Evolutionary conservation across 1,140 invertebrate genomes (phyloP).

Genomic region (Gonatopus flavifemur): DNA sequence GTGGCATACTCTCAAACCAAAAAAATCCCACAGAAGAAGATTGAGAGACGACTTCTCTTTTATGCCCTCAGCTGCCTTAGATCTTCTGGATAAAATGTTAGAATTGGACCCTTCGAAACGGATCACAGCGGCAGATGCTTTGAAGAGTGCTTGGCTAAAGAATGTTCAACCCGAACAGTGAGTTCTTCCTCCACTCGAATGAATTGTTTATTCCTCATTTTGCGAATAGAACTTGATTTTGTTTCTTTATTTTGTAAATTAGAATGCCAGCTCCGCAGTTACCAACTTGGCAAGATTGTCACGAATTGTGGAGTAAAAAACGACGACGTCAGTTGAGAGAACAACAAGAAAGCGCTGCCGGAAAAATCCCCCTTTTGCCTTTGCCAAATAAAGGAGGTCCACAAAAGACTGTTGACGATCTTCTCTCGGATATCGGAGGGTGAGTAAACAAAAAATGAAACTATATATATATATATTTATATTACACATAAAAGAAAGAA

Average conservation of each 20-base stretch:
- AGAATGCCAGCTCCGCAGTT: slow-evolving; percentile 82
- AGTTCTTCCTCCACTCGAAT: slow-evolving; percentile 53
- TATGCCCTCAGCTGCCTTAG: slow-evolving; percentile 86
- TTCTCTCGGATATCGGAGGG: slow-evolving; percentile 60
- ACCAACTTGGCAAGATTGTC: slow-evolving; percentile 97
- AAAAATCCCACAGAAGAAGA: slow-evolving; percentile 84
- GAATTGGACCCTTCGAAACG: slow-evolving; percentile 92
- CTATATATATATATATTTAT: no score
- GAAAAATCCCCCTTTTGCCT: slow-evolving; percentile 41
- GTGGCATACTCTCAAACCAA: slow-evolving; percentile 90
- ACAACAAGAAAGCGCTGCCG: slow-evolving; percentile 65
- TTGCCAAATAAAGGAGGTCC: slow-evolving; percentile 47
- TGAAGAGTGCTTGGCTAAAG: slow-evolving; percentile 92
- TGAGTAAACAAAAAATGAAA: slow-evolving; percentile 58
- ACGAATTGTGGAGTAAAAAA: slow-evolving; percentile 98
- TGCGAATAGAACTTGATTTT: slow-evolving; percentile 3
- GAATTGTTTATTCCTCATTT: slow-evolving; percentile 1
- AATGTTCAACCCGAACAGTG: slow-evolving; percentile 88
- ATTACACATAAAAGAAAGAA: slow-evolving; percentile 26
- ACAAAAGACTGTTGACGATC: slow-evolving; percentile 54
- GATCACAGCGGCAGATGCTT: slow-evolving; percentile 91
- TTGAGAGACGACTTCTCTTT: slow-evolving; percentile 91
- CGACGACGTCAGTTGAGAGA: slow-evolving; percentile 77
- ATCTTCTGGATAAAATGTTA: slow-evolving; percentile 95
- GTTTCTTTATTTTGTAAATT: slow-evolving; percentile 17